Base-by-base conservation (phyloP, 2,113 vertebrate genomes). In the Eurypyga helias region DNA sequence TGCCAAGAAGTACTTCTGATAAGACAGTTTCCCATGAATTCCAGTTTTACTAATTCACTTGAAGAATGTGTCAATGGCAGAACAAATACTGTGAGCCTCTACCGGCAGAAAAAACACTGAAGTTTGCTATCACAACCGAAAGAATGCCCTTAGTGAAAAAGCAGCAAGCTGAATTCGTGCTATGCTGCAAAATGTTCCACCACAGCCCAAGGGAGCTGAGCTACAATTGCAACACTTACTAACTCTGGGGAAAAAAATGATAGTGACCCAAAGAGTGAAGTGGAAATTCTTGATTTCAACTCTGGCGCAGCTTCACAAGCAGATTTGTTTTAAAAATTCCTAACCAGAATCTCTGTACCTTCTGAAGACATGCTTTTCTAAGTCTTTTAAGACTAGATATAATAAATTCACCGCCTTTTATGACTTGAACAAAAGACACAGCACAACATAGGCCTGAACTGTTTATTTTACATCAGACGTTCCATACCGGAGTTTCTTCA, bases 391-490 rank as follows among this genome's bases (percentile, higher is more conserved):
- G n/a, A 83, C 10, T 25, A 82, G 45, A 48, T 48, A 8, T 10
- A 94, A 91, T 57, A 87, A 92, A 90, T 29, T 29, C 24, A 48
- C 29, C 8, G 0, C 2, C 34, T 33, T 54, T 85, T 86, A 51
- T 5, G 14, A 34, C 33, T 69, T n/a, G 33, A 83, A 94, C 73
- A 94, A 66, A 92, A 96, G 87, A 95, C 58, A 51, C 46, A 64
- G 45, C 80, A 84, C 28, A 43, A 46, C 17, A 31, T 25, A 61
- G n/a, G 49, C 96, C 94, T 81, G 17, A 94, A 90, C 70, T 93
- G 84, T 97, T 99, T 99, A 98, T 98, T 99, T 98, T 95, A 98
- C 91, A 83, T 90, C 90, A 81, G 94, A 98, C 62, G 69, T 82
- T 81, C 86, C 93, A 95, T 16, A 62, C 65, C 8, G 11, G 29